Conservation (phyloP, 2,888 invertebrate genomes). For the Calliphora vomitoria region DNA sequence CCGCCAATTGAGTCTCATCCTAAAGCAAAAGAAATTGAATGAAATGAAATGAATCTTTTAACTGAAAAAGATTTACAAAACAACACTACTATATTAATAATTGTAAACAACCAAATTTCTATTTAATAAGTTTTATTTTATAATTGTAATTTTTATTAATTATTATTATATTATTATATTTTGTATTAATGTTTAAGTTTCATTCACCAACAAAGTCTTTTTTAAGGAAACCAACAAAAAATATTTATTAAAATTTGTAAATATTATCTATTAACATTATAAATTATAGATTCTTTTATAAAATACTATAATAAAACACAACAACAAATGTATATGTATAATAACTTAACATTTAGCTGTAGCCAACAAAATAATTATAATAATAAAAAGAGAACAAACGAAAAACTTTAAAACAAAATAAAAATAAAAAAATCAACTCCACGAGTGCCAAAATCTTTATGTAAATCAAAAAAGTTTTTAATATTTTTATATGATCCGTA, state of each 20-base stretch:
- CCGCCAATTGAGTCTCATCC: slow-evolving; percentile 69
- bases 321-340: slow-evolving; percentile 56
- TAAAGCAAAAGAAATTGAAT: slow-evolving; percentile 39
- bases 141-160: slow-evolving; percentile 38
- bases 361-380: slow-evolving; percentile 50
- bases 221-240: slow-evolving; percentile 48
- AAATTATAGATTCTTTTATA: slow-evolving; percentile 45
- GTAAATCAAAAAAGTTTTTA: background rate
- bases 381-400: slow-evolving; percentile 51
- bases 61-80: slow-evolving; percentile 12
- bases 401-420: slow-evolving; percentile 49
- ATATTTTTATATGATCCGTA: too few relatives aligned
- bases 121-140: slow-evolving; percentile 55
- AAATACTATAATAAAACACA: slow-evolving; percentile 23
- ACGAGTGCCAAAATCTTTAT: slow-evolving; percentile 70
- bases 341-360: slow-evolving; percentile 54
- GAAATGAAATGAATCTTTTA: background rate
- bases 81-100: slow-evolving; percentile 54
- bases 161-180: slow-evolving; percentile 35
- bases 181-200: slow-evolving; percentile 56
- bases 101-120: slow-evolving; percentile 71
- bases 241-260: slow-evolving; percentile 71
- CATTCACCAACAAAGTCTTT: slow-evolving; percentile 49
- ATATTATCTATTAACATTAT: slow-evolving; percentile 50
- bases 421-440: slow-evolving; percentile 54